phyloP scores from a whole-genome alignment of 2,113 vertebrate genomes.

The Octodon degus region DNA sequence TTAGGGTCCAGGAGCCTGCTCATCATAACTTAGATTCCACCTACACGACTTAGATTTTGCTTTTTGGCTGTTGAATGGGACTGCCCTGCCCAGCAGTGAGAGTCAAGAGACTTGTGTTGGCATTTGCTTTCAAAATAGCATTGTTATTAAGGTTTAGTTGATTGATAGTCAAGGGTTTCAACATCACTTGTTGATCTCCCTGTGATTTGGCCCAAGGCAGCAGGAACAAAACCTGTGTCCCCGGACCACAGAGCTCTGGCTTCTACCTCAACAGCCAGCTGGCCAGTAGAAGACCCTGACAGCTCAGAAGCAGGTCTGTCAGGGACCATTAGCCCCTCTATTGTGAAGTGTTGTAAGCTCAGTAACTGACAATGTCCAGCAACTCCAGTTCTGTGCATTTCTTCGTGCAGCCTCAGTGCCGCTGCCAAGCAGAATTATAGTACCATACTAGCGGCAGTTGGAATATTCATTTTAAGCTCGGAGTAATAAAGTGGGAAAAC shows the following conservation, averaged over 20 bases:
- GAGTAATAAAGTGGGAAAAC: conserved; percentile 46
- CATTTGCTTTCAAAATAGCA: background rate
- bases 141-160: background rate
- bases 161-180: background rate
- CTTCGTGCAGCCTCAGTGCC: background rate
- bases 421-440: background rate
- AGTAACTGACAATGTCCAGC: background rate
- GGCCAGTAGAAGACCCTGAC: background rate
- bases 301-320: background rate
- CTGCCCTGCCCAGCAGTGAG: background rate
- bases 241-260: background rate
- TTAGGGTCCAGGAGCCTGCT: background rate
- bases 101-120: background rate
- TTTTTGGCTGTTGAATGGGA: background rate
- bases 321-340: no score
- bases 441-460: background rate
- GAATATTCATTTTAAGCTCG: conserved; percentile 1
- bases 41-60: background rate
- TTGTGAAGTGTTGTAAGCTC: background rate
- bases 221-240: background rate
- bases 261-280: background rate
- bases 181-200: background rate
- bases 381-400: background rate
- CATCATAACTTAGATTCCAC: background rate
- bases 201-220: background rate